These are phyloP conservation scores for Butorides virescens DNA, from an alignment of 2,113 vertebrate species.

Conservation along the genomic window DNA sequence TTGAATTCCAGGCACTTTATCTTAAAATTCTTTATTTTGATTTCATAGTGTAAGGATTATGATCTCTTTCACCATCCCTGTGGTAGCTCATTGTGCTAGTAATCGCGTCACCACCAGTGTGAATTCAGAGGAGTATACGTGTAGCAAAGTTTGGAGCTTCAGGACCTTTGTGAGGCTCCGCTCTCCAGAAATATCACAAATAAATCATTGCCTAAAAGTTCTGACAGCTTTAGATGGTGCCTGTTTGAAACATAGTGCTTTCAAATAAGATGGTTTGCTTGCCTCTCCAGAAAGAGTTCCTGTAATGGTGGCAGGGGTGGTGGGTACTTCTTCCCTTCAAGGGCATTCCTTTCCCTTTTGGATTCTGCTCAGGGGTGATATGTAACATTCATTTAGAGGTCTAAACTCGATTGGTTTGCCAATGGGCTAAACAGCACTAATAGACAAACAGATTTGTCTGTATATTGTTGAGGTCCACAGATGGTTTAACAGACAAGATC, in stretches of 20 bases:
- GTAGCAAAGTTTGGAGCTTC: neutral
- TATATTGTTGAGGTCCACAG: neutral
- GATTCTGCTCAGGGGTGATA: neutral
- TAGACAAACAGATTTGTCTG: neutral
- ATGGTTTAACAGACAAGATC: neutral
- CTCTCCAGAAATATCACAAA: neutral
- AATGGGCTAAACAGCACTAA: neutral
- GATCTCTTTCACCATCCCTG: neutral
- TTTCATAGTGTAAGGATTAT: neutral
- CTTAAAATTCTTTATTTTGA: neutral
- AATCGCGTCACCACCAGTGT: neutral
- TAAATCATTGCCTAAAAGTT: neutral
- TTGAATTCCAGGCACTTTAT: neutral
- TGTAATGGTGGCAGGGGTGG: accelerated
- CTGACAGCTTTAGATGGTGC: neutral
- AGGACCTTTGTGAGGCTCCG: neutral
- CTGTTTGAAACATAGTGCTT: neutral
- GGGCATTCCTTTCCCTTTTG: neutral
- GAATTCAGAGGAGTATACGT: neutral
- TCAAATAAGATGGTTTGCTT: neutral
- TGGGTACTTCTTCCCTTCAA: neutral
- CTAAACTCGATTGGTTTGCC: neutral
- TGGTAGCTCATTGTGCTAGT: neutral
- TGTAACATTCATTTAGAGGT: neutral
- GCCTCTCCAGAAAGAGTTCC: neutral